These are phyloP conservation scores for Agrotis ipsilon DNA, from an alignment of 2,888 invertebrate species.

Conservation along the genomic window DNA sequence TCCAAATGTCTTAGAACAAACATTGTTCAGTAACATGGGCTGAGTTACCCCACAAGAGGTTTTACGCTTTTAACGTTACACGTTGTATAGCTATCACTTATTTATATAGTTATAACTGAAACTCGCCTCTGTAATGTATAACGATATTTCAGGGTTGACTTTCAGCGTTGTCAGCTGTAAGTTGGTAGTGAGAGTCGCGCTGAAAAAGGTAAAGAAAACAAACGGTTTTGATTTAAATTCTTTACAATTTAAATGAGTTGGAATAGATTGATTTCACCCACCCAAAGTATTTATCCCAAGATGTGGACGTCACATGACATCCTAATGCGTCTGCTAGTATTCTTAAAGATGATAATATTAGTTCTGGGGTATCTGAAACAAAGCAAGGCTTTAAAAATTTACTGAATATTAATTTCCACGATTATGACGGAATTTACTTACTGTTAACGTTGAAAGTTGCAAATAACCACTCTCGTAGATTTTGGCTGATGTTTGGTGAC, in stretches of 20 bases:
- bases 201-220: conserved; percentile 61
- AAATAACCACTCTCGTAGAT: conserved; percentile 92
- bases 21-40: too few relatives aligned
- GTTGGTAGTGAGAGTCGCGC: conserved; percentile 84
- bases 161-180: conserved; percentile 80
- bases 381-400: background rate
- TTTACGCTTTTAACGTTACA: too few relatives aligned
- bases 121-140: conserved; percentile 84
- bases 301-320: conserved; percentile 94
- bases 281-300: conserved; percentile 94
- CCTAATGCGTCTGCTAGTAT: conserved; percentile 95
- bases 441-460: conserved; percentile 91
- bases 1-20: too few relatives aligned
- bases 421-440: conserved; percentile 72
- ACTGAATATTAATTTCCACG: background rate
- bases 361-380: conserved; percentile 92
- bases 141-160: conserved; percentile 82
- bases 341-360: conserved; percentile 93
- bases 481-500: conserved; percentile 92
- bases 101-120: background rate
- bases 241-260: background rate
- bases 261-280: conserved; percentile 56
- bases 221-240: background rate
- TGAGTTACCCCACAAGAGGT: too few relatives aligned
- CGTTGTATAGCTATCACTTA: too few relatives aligned